Evolutionary conservation across 2,113 vertebrate genomes (phyloP).

Genomic region (Murina feae): DNA sequence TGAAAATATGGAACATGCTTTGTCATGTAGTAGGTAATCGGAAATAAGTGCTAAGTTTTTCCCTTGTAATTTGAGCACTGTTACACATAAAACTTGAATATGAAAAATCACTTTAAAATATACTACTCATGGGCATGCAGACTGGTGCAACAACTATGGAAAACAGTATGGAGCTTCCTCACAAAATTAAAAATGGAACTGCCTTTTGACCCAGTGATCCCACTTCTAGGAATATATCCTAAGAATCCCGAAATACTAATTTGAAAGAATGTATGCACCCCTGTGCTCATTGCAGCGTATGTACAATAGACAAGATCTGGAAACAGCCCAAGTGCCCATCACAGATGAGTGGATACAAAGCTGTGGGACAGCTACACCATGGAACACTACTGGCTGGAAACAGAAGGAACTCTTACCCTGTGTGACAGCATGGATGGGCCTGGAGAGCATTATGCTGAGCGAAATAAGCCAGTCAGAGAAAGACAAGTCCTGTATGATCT

Average conservation of each 20-base stretch:
- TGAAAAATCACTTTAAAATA: neutral
- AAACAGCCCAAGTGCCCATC: neutral
- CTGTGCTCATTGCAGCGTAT: neutral
- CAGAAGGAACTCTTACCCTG: neutral
- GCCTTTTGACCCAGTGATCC: neutral
- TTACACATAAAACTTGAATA: neutral
- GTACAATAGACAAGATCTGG: neutral
- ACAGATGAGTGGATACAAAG: neutral
- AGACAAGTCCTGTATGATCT: neutral
- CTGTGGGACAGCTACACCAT: neutral
- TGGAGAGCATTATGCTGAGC: neutral
- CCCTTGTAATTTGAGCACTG: neutral
- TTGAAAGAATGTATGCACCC: neutral
- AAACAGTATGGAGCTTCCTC: neutral
- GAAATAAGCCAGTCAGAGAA: neutral
- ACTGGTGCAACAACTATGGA: neutral
- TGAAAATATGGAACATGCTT: neutral
- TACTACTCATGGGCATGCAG: neutral
- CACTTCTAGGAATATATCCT: neutral
- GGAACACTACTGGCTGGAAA: neutral
- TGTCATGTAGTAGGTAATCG: neutral
- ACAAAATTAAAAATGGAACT: neutral
- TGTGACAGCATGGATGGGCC: neutral
- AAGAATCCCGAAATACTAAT: neutral
- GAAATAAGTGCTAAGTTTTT: neutral